Base-by-base conservation (phyloP, 2,797 vertebrate genomes). In the Lithobates sylvaticus region DNA sequence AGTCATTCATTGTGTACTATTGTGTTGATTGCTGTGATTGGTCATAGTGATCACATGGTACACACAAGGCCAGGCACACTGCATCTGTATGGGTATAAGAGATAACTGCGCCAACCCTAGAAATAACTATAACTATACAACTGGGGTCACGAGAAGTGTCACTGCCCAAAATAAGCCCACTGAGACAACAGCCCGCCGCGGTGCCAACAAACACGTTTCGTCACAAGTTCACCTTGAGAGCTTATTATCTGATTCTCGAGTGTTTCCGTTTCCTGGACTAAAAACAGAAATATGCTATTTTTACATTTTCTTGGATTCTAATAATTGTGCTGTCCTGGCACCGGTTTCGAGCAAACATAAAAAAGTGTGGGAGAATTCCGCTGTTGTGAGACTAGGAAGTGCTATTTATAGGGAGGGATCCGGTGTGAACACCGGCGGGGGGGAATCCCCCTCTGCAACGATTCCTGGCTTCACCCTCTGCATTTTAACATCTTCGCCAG, bases 261-360 rank as follows among this genome's bases (percentile, higher is more conserved):
- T 27, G 18, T 67, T 77, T 80, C 84, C 84, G 84, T 68, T 72
- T 80, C 58, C 23, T 27, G 12, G 32, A 34, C 39, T 39, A 58
- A 70, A 80, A 86, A 81, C 64, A 81, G 18, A 73, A 73, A 50
- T 42, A 29, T 81, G 27, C 39, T 16, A 69, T 69, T 81, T 79
- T 47, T 75, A 81, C 36, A 26, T 76, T 78, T n/a, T 72, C 64
- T 32, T 29, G 29, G 29, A 21, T 50, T 34, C 64, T 50, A 29
- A 16, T 42, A 15, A 36, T 42, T 39, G 76, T 70, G 65, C 70
- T 3, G 34, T 76, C 44, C 44, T 86, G 78, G 84, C 84, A 15
- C n/a, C n/a, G 4, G 7, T 58, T 58, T 64, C 78, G 4, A 76
- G 32, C 65, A 64, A 36, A 36, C 5, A 36, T 5, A 7, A 36